Percentiles rank a stretch among this genome's conserved stretches.
Evolutionary conservation across 2,113 vertebrate genomes (phyloP).

Genomic region (Pantherophis guttatus): DNA sequence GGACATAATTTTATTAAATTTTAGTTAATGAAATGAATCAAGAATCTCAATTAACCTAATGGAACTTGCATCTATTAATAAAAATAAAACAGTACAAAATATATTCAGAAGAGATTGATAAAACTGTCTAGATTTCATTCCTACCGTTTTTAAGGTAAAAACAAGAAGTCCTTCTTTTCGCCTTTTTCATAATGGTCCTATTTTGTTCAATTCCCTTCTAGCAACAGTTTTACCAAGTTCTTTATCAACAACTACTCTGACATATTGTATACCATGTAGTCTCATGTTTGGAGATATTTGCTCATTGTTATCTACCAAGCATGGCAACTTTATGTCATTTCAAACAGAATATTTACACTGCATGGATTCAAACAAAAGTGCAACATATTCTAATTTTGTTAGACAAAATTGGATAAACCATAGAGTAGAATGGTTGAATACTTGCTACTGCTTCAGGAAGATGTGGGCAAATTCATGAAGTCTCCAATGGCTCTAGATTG

Average conservation of each 20-base stretch:
- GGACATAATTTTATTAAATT: too few species aligned
- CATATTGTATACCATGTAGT: not conserved
- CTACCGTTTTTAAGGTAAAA: not conserved
- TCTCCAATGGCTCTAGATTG: not conserved
- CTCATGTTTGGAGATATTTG: not conserved
- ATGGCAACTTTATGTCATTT: not conserved
- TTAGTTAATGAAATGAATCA: too few species aligned
- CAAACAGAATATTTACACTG: not conserved
- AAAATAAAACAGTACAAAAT: not conserved
- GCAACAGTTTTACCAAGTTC: constrained; percentile 30
- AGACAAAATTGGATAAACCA: not conserved
- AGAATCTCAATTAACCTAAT: not conserved
- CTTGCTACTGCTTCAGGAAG: not conserved
- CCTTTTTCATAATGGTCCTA: not conserved
- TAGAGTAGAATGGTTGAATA: not conserved
- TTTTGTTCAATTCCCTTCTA: constrained; percentile 33
- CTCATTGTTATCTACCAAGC: not conserved
- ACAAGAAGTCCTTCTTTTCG: not conserved
- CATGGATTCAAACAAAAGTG: not conserved
- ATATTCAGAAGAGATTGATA: not conserved
- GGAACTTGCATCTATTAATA: not conserved
- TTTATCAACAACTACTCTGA: not conserved
- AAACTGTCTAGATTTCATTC: not conserved
- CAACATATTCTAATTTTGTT: not conserved
- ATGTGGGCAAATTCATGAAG: not conserved